Percentiles rank a stretch among this genome's conserved stretches.
phyloP scores from a whole-genome alignment of 2,888 invertebrate genomes.

The Caenorhabditis plicata region DNA sequence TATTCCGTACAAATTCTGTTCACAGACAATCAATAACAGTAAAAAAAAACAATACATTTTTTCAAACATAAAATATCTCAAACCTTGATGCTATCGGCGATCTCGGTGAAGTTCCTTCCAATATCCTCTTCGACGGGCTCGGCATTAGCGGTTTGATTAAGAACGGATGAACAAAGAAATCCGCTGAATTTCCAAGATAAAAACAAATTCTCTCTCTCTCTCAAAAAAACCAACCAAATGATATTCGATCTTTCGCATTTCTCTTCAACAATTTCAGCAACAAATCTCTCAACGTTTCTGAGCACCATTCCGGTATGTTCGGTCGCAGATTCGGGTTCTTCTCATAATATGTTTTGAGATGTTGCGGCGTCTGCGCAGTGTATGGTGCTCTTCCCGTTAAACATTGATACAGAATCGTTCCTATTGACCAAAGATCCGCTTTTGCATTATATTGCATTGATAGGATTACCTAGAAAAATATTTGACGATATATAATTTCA shows the following conservation, averaged over 20 bases:
- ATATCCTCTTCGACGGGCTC: constrained; percentile 51
- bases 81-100: too few species aligned
- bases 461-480: too few species aligned
- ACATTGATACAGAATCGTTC: constrained; percentile 97
- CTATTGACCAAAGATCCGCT: constrained; percentile 97
- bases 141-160: constrained; percentile 60
- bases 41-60: too few species aligned
- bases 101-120: constrained; percentile 38
- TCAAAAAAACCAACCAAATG: constrained; percentile 74
- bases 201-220: too few species aligned
- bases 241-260: constrained; percentile 90
- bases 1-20: too few species aligned
- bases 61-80: too few species aligned
- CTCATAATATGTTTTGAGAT: constrained; percentile 93
- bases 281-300: constrained; percentile 83
- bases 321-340: constrained; percentile 74
- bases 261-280: constrained; percentile 79
- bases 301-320: constrained; percentile 86
- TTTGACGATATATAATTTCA: constrained; percentile 6
- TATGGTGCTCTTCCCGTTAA: constrained; percentile 98
- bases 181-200: constrained; percentile 71
- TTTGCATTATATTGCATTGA: constrained; percentile 96
- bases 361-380: constrained; percentile 89
- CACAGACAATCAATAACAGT: too few species aligned
- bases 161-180: constrained; percentile 92